Conservation (phyloP, 2,113 vertebrate genomes). For the Psettodes erumei region DNA sequence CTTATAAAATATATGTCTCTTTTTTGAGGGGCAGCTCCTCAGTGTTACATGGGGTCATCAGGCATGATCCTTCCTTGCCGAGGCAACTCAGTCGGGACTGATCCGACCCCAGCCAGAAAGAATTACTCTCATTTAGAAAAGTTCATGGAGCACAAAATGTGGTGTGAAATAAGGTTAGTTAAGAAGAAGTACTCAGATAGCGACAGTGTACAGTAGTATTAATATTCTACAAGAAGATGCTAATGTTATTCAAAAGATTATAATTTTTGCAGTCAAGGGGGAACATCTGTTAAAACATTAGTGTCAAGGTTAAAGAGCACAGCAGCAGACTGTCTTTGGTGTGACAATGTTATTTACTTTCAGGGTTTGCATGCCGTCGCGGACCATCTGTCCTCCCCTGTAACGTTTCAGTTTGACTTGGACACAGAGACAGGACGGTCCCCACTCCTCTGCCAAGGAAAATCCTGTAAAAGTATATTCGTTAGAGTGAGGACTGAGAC, state of each 20-base stretch:
- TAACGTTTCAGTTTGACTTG: conserved; percentile 65
- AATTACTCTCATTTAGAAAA: too few species aligned
- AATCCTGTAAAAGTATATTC: conserved; percentile 63
- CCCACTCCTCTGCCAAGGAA: conserved; percentile 52
- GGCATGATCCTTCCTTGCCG: too few species aligned
- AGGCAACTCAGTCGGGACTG: too few species aligned
- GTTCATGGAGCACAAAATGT: too few species aligned
- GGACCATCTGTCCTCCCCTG: conserved; percentile 29
- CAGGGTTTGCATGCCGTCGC: conserved; percentile 7
- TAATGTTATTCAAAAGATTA: neutral
- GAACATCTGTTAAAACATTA: conserved; percentile 30
- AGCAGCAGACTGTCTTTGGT: conserved; percentile 9
- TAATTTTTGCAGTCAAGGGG: neutral
- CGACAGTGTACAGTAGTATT: too few species aligned
- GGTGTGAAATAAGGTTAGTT: neutral
- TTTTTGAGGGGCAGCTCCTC: too few species aligned
- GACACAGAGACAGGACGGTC: conserved; percentile 10
- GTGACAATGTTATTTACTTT: conserved; percentile 40
- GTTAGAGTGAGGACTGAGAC: conserved; percentile 39
- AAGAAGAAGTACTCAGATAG: neutral
- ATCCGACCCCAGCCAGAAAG: too few species aligned
- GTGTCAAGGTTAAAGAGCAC: neutral
- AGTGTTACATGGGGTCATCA: too few species aligned
- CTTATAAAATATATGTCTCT: too few species aligned
- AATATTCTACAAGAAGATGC: neutral